These are phyloP conservation scores for Ernsta delagoae DNA, from an alignment of 2,888 invertebrate genomes.

Conservation along the genomic window DNA sequence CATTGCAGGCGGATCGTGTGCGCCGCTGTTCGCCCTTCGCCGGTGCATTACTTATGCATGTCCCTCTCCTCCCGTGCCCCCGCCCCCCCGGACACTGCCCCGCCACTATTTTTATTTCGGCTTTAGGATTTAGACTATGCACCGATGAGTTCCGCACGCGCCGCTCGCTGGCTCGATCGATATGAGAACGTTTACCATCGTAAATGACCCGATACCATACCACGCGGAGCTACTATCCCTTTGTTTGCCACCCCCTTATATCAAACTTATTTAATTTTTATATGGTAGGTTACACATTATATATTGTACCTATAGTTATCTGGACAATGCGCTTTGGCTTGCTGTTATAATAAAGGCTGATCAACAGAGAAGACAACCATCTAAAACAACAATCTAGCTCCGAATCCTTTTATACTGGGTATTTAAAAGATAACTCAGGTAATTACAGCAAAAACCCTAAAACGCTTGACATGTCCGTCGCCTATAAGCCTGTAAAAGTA, in stretches of 20 bases:
- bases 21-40: constrained; percentile 70
- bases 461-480: not conserved
- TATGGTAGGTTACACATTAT: not conserved
- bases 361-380: not conserved
- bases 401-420: no score
- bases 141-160: constrained; percentile 66
- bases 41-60: constrained; percentile 82
- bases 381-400: not conserved
- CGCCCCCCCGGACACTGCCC: constrained; percentile 46
- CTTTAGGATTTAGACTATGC: constrained; percentile 71
- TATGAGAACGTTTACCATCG: constrained; percentile 43
- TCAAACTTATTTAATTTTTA: constrained; percentile 28
- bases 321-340: constrained; percentile 21
- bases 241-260: constrained; percentile 33
- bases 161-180: constrained; percentile 57
- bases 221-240: constrained; percentile 30
- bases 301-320: no score
- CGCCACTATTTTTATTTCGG: constrained; percentile 71
- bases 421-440: no score
- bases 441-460: not conserved
- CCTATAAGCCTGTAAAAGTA: constrained; percentile 5
- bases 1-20: constrained; percentile 80
- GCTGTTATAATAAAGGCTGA: not conserved
- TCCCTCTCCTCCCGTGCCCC: constrained; percentile 48
- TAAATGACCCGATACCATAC: constrained; percentile 18